A percentile compares a stretch with the other conserved stretches of the same genome.
phyloP scores from a whole-genome alignment of 2,113 vertebrate species.

The Solenodon paradoxus region DNA sequence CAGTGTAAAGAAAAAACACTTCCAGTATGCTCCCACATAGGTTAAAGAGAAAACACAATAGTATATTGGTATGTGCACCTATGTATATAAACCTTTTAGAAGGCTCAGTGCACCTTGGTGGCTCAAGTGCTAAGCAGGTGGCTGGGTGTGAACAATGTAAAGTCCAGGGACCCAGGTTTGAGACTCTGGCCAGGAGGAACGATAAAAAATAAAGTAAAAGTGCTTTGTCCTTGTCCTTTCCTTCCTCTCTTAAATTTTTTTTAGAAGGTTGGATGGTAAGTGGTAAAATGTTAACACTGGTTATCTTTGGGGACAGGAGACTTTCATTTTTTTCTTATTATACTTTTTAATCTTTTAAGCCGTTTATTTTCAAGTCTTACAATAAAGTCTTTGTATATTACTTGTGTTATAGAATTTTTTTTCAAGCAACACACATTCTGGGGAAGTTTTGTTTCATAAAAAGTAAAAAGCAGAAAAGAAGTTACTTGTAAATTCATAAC shows the following conservation, averaged over 20 bases:
- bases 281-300: not conserved
- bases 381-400: not conserved
- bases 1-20: too few species aligned
- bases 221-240: too few species aligned
- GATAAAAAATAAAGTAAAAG: too few species aligned
- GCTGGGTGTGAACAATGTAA: too few species aligned
- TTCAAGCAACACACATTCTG: not conserved
- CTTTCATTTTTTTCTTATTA: not conserved
- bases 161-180: too few species aligned
- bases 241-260: too few species aligned
- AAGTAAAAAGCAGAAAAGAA: slow-evolving; percentile 3
- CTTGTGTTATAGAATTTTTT: not conserved
- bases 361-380: not conserved
- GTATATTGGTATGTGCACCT: not conserved
- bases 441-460: not conserved
- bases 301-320: not conserved
- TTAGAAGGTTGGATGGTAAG: not conserved
- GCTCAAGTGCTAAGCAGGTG: too few species aligned
- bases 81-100: not conserved
- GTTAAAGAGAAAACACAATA: not conserved
- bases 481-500: not conserved
- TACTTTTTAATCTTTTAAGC: not conserved
- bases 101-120: too few species aligned
- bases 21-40: not conserved
- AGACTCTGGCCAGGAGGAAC: too few species aligned